Conservation (phyloP, 1,140 invertebrate genomes). For the Zaprionus ornatus region DNA sequence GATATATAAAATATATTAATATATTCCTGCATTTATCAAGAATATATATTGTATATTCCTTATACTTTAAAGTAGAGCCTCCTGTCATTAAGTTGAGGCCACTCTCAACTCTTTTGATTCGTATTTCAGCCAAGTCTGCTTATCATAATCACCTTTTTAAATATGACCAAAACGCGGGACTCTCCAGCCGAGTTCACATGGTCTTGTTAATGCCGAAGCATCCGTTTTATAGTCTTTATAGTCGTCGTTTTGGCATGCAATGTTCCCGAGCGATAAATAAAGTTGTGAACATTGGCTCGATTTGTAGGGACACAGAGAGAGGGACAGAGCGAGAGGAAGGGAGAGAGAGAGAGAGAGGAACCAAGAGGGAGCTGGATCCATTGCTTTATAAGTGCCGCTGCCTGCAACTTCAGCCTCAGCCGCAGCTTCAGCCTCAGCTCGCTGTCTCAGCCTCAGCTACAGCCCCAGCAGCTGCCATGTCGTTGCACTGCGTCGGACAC, state of each 20-base stretch:
- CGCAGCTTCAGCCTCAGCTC: not conserved
- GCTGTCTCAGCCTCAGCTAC: slow-evolving; percentile 6
- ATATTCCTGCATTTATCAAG: too few relatives aligned
- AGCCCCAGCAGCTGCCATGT: slow-evolving; percentile 61
- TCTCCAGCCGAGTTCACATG: slow-evolving; percentile 9
- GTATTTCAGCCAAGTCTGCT: not conserved
- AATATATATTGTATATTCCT: too few relatives aligned
- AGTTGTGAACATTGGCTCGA: slow-evolving; percentile 76
- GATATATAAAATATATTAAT: too few relatives aligned
- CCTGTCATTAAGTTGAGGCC: not conserved
- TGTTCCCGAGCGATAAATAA: slow-evolving; percentile 74
- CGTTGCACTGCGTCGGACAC: slow-evolving; percentile 79
- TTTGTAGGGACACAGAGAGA: slow-evolving; percentile 51
- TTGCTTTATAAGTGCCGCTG: slow-evolving; percentile 51
- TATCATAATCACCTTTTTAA: slow-evolving; percentile 6
- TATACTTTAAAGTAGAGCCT: not conserved
- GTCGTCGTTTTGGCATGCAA: slow-evolving; percentile 23
- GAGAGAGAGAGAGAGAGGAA: not conserved
- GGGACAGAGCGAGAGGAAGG: slow-evolving; percentile 12
- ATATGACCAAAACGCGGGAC: not conserved
- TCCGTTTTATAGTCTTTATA: slow-evolving; percentile 19
- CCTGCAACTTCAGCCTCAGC: slow-evolving; percentile 35
- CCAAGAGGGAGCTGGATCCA: not conserved
- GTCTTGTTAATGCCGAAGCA: slow-evolving; percentile 13
- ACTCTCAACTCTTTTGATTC: not conserved